These are phyloP conservation scores for Pyrocoelia pectoralis DNA, from an alignment of 2,888 invertebrate genomes.

Conservation along the genomic window DNA sequence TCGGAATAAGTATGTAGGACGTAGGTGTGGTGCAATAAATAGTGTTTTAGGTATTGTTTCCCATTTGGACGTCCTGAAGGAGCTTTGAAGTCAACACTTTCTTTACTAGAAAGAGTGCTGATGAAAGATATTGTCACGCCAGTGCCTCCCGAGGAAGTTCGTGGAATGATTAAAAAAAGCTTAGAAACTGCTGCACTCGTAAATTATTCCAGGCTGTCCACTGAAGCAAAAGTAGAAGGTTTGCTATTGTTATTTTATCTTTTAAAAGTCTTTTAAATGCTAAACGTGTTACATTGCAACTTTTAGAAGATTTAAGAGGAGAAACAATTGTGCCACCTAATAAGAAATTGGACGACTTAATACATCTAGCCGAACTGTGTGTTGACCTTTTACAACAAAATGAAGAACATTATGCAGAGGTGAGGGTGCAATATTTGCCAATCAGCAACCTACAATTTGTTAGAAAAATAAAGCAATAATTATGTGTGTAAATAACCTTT, in stretches of 20 bases:
- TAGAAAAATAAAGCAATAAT: no score
- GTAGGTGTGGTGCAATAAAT: neutral
- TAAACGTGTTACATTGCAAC: neutral
- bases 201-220: conserved; percentile 95
- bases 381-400: conserved; percentile 99
- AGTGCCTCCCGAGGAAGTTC: conserved; percentile 94
- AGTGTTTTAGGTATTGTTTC: conserved; percentile 82
- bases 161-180: conserved; percentile 95
- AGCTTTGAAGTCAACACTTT: conserved; percentile 94
- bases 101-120: conserved; percentile 93
- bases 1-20: no score
- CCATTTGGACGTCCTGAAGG: conserved; percentile 99
- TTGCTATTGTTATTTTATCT: conserved; percentile 46
- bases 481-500: no score
- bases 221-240: conserved; percentile 98
- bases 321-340: conserved; percentile 85
- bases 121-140: conserved; percentile 99
- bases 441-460: neutral
- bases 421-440: conserved; percentile 61
- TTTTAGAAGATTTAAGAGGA: conserved; percentile 79
- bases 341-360: conserved; percentile 94
- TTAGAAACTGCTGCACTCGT: conserved; percentile 97
- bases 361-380: conserved; percentile 96
- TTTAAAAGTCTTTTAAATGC: neutral
- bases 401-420: conserved; percentile 99